These are phyloP conservation scores for Rhagoletis zephyria DNA, from an alignment of 1,140 invertebrate species.

Conservation along the genomic window DNA sequence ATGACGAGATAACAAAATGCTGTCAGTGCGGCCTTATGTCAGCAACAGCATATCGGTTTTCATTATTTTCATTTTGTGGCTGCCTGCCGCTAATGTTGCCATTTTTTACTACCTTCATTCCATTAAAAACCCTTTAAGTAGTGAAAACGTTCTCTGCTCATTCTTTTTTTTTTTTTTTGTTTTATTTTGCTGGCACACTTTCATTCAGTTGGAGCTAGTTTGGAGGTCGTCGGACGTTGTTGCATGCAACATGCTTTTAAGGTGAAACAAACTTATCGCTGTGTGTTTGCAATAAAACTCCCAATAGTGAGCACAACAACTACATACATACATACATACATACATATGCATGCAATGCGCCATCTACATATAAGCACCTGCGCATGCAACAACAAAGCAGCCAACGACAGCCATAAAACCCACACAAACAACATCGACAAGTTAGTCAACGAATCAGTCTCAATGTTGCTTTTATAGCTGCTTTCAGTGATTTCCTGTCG, in stretches of 20 bases:
- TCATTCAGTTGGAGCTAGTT: neutral
- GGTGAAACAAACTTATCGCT: neutral
- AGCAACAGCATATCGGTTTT: slow-evolving; percentile 25
- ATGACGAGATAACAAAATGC: slow-evolving; percentile 35
- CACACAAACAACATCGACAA: neutral
- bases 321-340: too few relatives aligned
- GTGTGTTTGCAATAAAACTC: neutral
- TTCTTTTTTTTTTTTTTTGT: neutral
- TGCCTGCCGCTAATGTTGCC: neutral
- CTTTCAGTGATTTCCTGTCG: slow-evolving; percentile 40
- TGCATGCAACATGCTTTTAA: neutral
- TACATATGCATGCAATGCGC: neutral
- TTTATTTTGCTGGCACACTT: neutral
- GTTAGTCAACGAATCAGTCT: neutral
- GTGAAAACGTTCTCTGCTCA: neutral
- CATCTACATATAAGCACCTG: slow-evolving; percentile 26
- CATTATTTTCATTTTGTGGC: slow-evolving; percentile 22
- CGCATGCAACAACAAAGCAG: neutral
- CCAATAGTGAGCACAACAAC: too few relatives aligned
- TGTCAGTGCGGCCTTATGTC: slow-evolving; percentile 27
- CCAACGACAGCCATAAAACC: neutral
- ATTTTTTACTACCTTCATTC: slow-evolving; percentile 43
- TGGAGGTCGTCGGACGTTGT: neutral
- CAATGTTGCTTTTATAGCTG: neutral
- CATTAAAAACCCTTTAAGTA: slow-evolving; percentile 5